These are phyloP conservation scores for Anolis apletophallus DNA, from an alignment of 2,797 vertebrate genomes.

Conservation along the genomic window DNA sequence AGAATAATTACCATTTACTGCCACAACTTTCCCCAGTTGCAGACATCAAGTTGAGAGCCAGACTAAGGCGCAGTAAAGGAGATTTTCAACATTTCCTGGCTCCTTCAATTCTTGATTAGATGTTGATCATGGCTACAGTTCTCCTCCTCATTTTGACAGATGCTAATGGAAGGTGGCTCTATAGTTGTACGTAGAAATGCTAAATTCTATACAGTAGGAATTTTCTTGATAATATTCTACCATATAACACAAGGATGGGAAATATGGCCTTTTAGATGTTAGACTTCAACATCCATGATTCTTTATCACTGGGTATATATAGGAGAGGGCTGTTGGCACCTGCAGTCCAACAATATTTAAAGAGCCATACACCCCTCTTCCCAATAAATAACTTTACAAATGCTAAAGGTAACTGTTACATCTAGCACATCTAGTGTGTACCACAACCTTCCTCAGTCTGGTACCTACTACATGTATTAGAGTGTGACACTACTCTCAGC, in stretches of 20 bases:
- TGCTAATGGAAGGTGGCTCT: neutral
- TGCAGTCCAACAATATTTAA: no score
- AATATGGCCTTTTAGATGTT: no score
- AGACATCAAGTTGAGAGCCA: neutral
- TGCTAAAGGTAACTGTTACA: neutral
- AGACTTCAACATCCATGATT: no score
- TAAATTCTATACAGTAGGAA: neutral
- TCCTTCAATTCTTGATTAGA: neutral
- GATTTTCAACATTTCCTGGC: conserved; percentile 1
- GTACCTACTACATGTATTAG: neutral
- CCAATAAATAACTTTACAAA: neutral
- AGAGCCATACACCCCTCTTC: no score
- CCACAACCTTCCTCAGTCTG: neutral
- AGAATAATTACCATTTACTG: neutral
- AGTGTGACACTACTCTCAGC: neutral
- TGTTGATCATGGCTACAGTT: neutral
- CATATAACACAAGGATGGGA: no score
- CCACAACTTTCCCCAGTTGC: neutral
- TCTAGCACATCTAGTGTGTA: no score
- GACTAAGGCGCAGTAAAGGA: neutral
- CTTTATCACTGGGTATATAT: no score
- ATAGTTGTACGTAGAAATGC: neutral
- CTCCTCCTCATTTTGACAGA: neutral
- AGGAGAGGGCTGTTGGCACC: no score
- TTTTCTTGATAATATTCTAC: neutral